Evolutionary conservation across 2,888 invertebrate species (phyloP), one percentile per base, ranked within the genome.

Genomic region (Heliconius ismenius): DNA sequence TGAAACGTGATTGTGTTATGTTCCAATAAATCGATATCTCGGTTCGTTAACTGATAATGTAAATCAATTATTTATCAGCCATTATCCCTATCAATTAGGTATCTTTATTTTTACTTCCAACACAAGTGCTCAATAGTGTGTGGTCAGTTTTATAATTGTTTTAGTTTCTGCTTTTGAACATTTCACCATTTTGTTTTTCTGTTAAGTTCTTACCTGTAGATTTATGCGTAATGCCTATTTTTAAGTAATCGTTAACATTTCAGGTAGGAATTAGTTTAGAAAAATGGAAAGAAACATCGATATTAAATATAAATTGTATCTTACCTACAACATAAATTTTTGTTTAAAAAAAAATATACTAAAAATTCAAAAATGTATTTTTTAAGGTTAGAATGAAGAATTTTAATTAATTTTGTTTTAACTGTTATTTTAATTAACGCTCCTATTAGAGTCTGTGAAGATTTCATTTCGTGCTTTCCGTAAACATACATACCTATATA

Each of bases 11-110:
- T 82, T 81, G 78, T 82, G 83, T 81, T 83, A 79, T 82, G 82
- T 83, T 84, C 84, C 83, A 85, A 86, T 85, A 85, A 84, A 86
- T 86, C 83, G 85, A 85, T 87, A 85, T 83, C 82, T 83, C 81
- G 81, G 83, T 83, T 84, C 84, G 83, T 84, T 84, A 85, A 85
- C 85, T 84, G 85, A 86, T 86, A 85, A 83, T 81, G 81, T 80
- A 84, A 84, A 85, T 80, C 79, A 84, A 84, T 83, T 84, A 83
- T 83, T 83, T 84, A 83, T 83, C 83, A 80, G 81, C 68, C 83
- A 81, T 78, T 81, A 80, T 81, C 76, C 63, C 76, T 64, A 39
- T 68, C 75, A 58, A 73, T 79, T 79, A 72, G 75, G 77, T 79
- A 79, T 82, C 76, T 80, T 78, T 81, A 79, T 79, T 79, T 80